Evolutionary conservation across 30 jellyfish, hydroid and myxozoan species (phyloP).

Genomic region (Clytia hemisphaerica): DNA sequence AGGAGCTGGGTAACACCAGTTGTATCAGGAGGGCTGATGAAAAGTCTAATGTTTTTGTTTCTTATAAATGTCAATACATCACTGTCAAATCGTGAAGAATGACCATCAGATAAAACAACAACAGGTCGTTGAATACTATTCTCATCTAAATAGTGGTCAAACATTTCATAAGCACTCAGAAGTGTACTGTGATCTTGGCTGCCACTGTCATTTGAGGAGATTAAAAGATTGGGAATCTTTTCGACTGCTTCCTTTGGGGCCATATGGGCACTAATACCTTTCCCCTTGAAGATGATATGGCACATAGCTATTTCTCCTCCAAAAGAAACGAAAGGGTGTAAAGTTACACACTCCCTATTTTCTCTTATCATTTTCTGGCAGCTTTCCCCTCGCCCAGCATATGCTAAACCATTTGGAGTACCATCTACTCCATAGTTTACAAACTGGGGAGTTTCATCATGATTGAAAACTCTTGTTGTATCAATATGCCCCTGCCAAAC

Average conservation of each 20-base stretch:
- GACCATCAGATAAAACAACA: conserved; percentile 19
- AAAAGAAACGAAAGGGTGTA: too few relatives aligned
- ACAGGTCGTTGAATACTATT: conserved; percentile 14
- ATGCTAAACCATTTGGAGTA: too few relatives aligned
- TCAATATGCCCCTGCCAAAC: too few relatives aligned
- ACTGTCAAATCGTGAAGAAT: conserved; percentile 20
- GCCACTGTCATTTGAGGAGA: conserved; percentile 3
- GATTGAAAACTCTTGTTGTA: too few relatives aligned
- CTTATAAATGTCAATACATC: conserved; percentile 4
- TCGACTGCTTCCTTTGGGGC: conserved; percentile 3
- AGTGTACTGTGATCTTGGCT: conserved; percentile 9
- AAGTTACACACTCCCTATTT: too few relatives aligned
- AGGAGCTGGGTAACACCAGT: conserved; percentile 24
- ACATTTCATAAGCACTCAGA: conserved; percentile 7
- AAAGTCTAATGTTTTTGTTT: too few relatives aligned
- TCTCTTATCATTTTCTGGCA: too few relatives aligned
- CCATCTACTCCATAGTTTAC: too few relatives aligned
- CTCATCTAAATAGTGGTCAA: background rate
- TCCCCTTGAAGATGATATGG: too few relatives aligned
- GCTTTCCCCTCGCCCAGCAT: too few relatives aligned
- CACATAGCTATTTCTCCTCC: too few relatives aligned
- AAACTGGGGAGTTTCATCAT: too few relatives aligned
- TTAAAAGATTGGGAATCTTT: background rate
- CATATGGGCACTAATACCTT: background rate
- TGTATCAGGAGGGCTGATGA: conserved; percentile 9